These are phyloP conservation scores for Petrophora chlorosata DNA, from an alignment of 2,888 invertebrate genomes.

Conservation along the genomic window DNA sequence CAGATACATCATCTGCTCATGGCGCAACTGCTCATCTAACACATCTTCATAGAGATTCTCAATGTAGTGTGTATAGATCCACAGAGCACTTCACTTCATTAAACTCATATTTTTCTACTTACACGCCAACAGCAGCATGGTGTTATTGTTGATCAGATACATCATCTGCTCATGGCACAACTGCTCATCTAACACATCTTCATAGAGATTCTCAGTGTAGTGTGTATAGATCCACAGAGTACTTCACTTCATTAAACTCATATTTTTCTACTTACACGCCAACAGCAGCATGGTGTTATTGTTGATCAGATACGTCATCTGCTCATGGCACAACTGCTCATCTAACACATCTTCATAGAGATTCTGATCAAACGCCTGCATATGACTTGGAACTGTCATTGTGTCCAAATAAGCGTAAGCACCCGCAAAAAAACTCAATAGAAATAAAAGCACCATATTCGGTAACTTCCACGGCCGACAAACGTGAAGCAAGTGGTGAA, in stretches of 20 bases:
- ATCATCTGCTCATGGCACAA: constrained; percentile 59
- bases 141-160: constrained; percentile 46
- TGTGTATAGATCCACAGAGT: too few relatives aligned
- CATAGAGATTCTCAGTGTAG: constrained; percentile 56
- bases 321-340: constrained; percentile 54
- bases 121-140: constrained; percentile 52
- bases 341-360: constrained; percentile 61
- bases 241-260: too few relatives aligned
- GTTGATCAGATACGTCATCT: constrained; percentile 50
- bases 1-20: constrained; percentile 55
- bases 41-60: constrained; percentile 58
- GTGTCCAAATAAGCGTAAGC: constrained; percentile 35
- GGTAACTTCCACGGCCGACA: constrained; percentile 1
- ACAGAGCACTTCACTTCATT: too few relatives aligned
- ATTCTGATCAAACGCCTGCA: constrained; percentile 53
- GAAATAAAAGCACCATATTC: constrained; percentile 20
- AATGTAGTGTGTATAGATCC: too few relatives aligned
- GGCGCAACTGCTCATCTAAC: constrained; percentile 57
- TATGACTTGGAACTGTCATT: constrained; percentile 38
- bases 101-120: too few relatives aligned
- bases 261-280: constrained; percentile 66
- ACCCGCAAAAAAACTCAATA: constrained; percentile 21
- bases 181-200: constrained; percentile 56
- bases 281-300: constrained; percentile 45
- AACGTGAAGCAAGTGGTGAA: not conserved